Percentiles rank a stretch among this genome's conserved stretches.
Conservation (phyloP, 2,888 invertebrate genomes). For the Apotomis turbidana region DNA sequence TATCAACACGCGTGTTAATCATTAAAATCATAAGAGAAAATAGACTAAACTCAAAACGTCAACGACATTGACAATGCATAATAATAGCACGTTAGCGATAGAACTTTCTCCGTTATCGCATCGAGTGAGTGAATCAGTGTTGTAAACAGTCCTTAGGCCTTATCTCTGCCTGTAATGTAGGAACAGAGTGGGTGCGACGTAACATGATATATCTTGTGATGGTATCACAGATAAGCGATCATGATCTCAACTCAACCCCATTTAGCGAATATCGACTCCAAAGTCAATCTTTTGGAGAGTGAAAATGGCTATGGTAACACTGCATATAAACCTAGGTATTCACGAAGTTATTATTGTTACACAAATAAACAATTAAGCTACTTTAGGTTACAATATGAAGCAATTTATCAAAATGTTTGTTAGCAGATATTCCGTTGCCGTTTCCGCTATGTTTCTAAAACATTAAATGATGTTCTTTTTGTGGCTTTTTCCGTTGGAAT, state of each 20-base stretch:
- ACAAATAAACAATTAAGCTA: too few relatives aligned
- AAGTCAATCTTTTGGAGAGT: not conserved
- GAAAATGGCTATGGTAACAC: not conserved
- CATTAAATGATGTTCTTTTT: slow-evolving; percentile 1
- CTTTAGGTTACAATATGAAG: not conserved
- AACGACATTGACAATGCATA: not conserved
- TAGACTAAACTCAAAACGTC: not conserved
- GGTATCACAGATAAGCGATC: slow-evolving; percentile 39
- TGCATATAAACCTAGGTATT: not conserved
- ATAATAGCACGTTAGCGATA: slow-evolving; percentile 16
- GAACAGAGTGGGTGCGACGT: slow-evolving; percentile 38
- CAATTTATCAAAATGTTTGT: not conserved
- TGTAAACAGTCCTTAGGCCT: slow-evolving; percentile 38
- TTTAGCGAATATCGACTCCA: not conserved
- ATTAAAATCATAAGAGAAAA: not conserved
- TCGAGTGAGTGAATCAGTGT: slow-evolving; percentile 32
- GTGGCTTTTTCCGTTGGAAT: not conserved
- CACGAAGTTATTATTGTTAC: too few relatives aligned
- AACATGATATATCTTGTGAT: slow-evolving; percentile 44
- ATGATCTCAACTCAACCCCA: slow-evolving; percentile 9
- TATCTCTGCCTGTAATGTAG: slow-evolving; percentile 40
- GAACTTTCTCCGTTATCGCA: slow-evolving; percentile 44
- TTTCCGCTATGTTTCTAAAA: not conserved
- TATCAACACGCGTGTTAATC: too few relatives aligned
- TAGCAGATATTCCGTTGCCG: not conserved